A percentile compares a stretch with the other conserved stretches of the same genome.
Conservation (phyloP, 2,113 vertebrate genomes). For the Rattus norvegicus region DNA sequence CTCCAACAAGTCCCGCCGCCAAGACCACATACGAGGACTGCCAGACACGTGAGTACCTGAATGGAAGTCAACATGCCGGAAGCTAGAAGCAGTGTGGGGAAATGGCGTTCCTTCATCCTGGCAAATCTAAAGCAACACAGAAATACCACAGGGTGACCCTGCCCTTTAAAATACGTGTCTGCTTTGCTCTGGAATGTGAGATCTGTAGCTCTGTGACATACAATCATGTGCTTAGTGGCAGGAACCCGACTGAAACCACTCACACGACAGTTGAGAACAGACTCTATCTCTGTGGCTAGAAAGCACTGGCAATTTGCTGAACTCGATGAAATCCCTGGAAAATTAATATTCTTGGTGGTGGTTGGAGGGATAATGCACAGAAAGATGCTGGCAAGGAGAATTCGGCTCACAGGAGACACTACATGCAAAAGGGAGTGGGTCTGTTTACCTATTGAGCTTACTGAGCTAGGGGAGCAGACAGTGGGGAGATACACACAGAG, state of each 20-base stretch:
- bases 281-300: background rate
- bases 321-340: background rate
- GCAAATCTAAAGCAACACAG: background rate
- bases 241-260: background rate
- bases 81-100: background rate
- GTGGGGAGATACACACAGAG: background rate
- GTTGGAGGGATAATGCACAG: background rate
- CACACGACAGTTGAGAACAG: background rate
- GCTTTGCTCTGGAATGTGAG: background rate
- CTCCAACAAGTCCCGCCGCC: background rate
- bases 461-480: background rate
- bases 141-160: background rate
- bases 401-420: background rate
- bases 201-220: slow-evolving; percentile 1
- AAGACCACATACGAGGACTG: background rate
- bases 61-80: background rate
- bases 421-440: background rate
- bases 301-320: background rate
- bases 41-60: background rate
- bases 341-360: background rate
- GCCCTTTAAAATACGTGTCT: background rate
- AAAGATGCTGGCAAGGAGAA: background rate
- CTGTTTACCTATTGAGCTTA: background rate
- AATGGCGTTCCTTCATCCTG: background rate
- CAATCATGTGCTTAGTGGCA: background rate